Percentiles rank a stretch among this genome's conserved stretches.
phyloP scores from a whole-genome alignment of 2,797 vertebrate genomes.

The Sciurus carolinensis region DNA sequence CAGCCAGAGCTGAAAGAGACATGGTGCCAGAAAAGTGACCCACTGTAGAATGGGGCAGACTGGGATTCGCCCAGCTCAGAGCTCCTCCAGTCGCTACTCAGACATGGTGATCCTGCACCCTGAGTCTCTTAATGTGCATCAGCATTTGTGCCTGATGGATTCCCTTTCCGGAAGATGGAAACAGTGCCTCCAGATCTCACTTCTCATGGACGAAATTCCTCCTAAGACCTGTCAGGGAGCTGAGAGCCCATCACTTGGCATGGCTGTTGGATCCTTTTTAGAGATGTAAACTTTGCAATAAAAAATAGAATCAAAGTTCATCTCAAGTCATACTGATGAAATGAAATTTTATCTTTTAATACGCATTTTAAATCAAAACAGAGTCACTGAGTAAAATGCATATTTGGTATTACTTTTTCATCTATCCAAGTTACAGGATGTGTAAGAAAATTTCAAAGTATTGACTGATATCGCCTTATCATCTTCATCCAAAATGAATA shows the following conservation, averaged over 20 bases:
- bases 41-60: neutral
- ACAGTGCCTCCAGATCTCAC: neutral
- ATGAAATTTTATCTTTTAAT: neutral
- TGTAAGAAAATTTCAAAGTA: neutral
- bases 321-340: neutral
- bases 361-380: neutral
- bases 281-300: neutral
- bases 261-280: neutral
- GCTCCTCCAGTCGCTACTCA: neutral
- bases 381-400: neutral
- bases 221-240: neutral
- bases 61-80: neutral
- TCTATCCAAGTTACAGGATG: neutral
- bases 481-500: slow-evolving; percentile 23
- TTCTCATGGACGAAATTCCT: neutral
- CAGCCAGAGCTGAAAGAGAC: neutral
- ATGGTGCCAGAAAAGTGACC: neutral
- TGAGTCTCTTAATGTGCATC: neutral
- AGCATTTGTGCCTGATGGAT: neutral
- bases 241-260: neutral
- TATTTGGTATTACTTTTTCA: neutral
- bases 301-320: neutral
- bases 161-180: neutral
- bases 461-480: neutral
- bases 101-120: no score